Evolutionary conservation across 2,888 invertebrate species (phyloP).

Genomic region (Trypoxylon attenuatum): DNA sequence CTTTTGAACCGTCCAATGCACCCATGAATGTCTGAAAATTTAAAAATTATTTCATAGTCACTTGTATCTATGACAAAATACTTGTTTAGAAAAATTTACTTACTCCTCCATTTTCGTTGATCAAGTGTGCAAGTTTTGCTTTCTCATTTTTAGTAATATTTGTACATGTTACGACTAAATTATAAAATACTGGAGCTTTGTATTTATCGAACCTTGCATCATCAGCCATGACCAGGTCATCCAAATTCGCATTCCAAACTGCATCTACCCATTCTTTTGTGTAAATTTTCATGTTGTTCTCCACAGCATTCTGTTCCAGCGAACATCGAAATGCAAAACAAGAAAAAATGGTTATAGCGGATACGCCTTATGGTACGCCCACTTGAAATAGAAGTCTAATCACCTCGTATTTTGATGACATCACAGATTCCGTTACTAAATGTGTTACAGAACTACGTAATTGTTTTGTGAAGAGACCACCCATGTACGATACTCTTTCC

Average conservation of each 20-base stretch:
- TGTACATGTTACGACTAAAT: constrained; percentile 86
- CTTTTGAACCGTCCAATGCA: constrained; percentile 76
- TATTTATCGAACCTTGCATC: constrained; percentile 80
- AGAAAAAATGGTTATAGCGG: background rate
- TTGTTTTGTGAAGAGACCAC: constrained; percentile 81
- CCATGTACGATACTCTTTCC: constrained; percentile 84
- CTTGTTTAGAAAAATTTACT: constrained; percentile 24
- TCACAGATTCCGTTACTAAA: constrained; percentile 85
- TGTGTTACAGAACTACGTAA: constrained; percentile 85
- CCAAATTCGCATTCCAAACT: constrained; percentile 85
- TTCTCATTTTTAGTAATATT: constrained; percentile 82
- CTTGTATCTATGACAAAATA: constrained; percentile 7
- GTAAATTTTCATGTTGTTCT: constrained; percentile 82
- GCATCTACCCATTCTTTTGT: constrained; percentile 85
- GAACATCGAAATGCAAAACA: constrained; percentile 30
- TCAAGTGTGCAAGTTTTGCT: constrained; percentile 79
- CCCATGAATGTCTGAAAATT: constrained; percentile 75
- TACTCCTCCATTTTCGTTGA: constrained; percentile 84
- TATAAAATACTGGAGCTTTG: constrained; percentile 84
- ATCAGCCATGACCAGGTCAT: constrained; percentile 78
- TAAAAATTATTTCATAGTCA: background rate
- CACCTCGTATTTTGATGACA: constrained; percentile 86
- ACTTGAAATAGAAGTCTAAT: background rate
- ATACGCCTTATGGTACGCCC: background rate
- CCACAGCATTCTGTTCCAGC: constrained; percentile 83